Evolutionary conservation across 1,140 invertebrate species (phyloP).

Genomic region (Ceratosolen fusciceps): DNA sequence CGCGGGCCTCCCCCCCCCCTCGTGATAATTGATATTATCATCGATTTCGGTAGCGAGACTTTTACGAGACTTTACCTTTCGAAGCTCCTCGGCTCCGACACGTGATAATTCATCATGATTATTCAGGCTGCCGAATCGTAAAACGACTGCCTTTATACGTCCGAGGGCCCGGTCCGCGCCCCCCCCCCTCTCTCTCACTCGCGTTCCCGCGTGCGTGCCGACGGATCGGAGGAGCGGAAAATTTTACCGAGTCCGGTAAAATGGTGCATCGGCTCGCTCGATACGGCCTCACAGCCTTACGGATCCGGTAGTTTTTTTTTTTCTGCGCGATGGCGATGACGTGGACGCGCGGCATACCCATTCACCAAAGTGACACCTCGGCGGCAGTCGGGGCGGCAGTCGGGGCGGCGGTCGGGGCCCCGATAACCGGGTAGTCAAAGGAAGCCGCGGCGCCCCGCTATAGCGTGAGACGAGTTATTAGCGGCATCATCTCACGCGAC

Average conservation of each 20-base stretch:
- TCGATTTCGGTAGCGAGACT: conserved; percentile 33
- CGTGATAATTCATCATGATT: conserved; percentile 45
- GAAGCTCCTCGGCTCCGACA: conserved; percentile 27
- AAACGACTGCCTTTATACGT: neutral
- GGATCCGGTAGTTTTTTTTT: no score
- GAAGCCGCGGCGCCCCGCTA: neutral
- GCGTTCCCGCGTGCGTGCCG: no score
- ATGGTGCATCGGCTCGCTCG: neutral
- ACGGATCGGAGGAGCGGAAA: no score
- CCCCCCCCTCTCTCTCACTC: no score
- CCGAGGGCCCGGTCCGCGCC: neutral
- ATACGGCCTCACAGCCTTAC: neutral
- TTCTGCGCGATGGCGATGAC: no score
- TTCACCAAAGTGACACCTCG: conserved; percentile 47
- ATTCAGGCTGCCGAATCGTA: conserved; percentile 5
- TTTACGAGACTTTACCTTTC: conserved; percentile 26
- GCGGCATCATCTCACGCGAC: conserved; percentile 32
- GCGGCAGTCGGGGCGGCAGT: no score
- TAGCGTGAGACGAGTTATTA: conserved; percentile 46
- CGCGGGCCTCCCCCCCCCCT: neutral
- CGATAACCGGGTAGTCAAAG: conserved; percentile 11
- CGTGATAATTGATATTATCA: conserved; percentile 50
- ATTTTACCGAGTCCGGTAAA: neutral
- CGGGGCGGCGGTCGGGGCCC: neutral
- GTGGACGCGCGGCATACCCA: neutral